These are phyloP conservation scores for Dunckerocampus dactyliophorus DNA, from an alignment of 2,113 vertebrate species.

Conservation along the genomic window DNA sequence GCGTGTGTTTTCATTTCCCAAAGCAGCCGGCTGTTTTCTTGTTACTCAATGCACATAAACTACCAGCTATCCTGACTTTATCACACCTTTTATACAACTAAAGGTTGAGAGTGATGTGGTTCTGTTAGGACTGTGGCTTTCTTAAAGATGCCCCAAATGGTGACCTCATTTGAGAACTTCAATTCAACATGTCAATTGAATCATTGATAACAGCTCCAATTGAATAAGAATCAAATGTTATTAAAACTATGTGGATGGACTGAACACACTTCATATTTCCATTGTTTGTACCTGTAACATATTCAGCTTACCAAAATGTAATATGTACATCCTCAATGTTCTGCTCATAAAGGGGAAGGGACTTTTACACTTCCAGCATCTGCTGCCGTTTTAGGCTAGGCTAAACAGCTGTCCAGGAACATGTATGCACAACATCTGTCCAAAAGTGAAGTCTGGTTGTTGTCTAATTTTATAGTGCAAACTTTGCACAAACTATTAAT, in stretches of 20 bases:
- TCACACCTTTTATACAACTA: background rate
- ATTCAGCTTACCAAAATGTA: too few relatives aligned
- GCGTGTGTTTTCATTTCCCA: conserved; percentile 59
- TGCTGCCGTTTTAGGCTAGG: conserved; percentile 5
- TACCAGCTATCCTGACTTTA: conserved; percentile 26
- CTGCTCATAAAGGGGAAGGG: background rate
- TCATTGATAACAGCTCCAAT: conserved; percentile 13
- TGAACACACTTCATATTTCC: too few relatives aligned
- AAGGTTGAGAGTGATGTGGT: background rate
- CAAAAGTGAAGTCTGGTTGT: background rate
- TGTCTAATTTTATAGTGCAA: too few relatives aligned
- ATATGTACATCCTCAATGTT: background rate
- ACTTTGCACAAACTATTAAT: too few relatives aligned
- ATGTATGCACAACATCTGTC: background rate
- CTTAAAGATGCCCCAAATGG: background rate
- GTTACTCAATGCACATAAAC: conserved; percentile 74
- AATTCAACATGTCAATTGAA: background rate
- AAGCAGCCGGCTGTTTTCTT: conserved; percentile 63
- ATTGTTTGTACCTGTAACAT: too few relatives aligned
- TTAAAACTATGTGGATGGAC: background rate
- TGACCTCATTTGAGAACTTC: too few relatives aligned
- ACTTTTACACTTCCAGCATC: background rate
- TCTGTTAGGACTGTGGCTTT: conserved; percentile 64
- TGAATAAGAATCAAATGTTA: conserved; percentile 5
- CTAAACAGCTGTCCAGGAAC: conserved; percentile 3